Evolutionary conservation across 2,888 invertebrate genomes (phyloP).

Genomic region (Drosophila vallismaia): DNA sequence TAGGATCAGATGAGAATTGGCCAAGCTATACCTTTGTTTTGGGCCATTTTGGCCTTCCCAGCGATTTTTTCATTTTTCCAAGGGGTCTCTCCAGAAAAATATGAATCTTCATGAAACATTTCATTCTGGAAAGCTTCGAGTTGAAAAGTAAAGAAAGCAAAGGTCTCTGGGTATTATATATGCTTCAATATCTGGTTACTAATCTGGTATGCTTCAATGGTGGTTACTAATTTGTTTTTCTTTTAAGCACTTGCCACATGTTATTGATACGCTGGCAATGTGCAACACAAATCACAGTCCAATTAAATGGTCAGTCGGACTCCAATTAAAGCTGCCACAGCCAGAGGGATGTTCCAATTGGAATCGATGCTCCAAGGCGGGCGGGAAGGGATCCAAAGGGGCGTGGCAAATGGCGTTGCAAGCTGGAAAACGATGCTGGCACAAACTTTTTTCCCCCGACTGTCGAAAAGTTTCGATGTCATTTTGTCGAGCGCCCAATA

Average conservation of each 20-base stretch:
- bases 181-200: background rate
- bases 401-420: constrained; percentile 20
- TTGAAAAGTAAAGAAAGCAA: background rate
- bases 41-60: too few relatives aligned
- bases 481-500: constrained; percentile 53
- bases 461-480: constrained; percentile 55
- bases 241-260: constrained; percentile 38
- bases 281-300: constrained; percentile 70
- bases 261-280: constrained; percentile 66
- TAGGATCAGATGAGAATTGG: too few relatives aligned
- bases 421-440: constrained; percentile 34
- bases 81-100: too few relatives aligned
- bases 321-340: constrained; percentile 65
- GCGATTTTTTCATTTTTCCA: too few relatives aligned
- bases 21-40: too few relatives aligned
- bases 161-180: background rate
- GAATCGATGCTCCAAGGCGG: background rate
- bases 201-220: too few relatives aligned
- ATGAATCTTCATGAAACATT: too few relatives aligned
- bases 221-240: background rate
- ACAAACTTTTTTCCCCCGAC: constrained; percentile 52
- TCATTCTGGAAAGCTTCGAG: background rate
- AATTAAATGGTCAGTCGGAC: constrained; percentile 72
- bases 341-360: constrained; percentile 38
- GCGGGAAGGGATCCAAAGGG: background rate